A percentile compares a stretch with the other conserved stretches of the same genome.
phyloP scores from a whole-genome alignment of 2,797 vertebrate species.

The Sebastes nivosus region DNA sequence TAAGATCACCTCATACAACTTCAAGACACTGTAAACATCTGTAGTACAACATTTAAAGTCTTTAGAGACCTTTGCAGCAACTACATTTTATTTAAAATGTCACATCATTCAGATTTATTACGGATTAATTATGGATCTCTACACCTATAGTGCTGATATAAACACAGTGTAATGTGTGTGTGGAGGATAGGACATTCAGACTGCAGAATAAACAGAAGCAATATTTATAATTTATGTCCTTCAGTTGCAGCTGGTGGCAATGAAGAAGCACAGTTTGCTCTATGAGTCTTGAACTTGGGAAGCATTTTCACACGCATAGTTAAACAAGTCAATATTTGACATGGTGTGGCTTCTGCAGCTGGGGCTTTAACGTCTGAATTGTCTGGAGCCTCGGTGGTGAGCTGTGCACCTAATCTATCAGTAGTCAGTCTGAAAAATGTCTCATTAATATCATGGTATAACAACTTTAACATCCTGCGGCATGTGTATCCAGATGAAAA shows the following conservation, averaged over 20 bases:
- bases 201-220: background rate
- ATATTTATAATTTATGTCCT: slow-evolving; percentile 1
- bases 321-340: slow-evolving; percentile 59
- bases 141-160: background rate
- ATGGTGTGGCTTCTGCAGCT: slow-evolving; percentile 23
- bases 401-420: background rate
- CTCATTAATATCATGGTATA: background rate
- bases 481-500: background rate
- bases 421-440: background rate
- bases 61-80: background rate
- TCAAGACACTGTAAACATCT: background rate
- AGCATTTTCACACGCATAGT: slow-evolving; percentile 35
- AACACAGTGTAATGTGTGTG: background rate
- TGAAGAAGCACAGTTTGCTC: slow-evolving; percentile 11
- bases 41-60: background rate
- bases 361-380: background rate
- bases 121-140: background rate
- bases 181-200: background rate
- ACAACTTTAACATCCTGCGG: background rate
- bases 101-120: background rate
- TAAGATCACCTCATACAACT: background rate
- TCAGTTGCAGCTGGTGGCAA: background rate
- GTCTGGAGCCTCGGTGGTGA: background rate
- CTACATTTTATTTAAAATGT: background rate
- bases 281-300: slow-evolving; percentile 23